A percentile compares a stretch with the other conserved stretches of the same genome.
Conservation (phyloP, 1,140 invertebrate genomes). For the Andrena cerasifolii region DNA sequence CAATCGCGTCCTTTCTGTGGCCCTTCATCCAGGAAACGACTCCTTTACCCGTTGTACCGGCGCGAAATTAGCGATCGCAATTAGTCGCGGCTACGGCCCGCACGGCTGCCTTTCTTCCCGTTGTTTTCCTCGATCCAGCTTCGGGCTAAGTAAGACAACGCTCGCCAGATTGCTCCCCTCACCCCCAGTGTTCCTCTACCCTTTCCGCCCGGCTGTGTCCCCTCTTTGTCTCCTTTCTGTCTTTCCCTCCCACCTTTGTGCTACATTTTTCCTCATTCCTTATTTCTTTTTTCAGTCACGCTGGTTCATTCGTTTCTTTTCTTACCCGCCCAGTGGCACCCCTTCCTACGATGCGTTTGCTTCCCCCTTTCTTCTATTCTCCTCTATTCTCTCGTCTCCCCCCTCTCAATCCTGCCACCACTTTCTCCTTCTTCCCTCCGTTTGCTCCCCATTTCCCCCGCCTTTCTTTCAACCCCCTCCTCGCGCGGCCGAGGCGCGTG, state of each 20-base stretch:
- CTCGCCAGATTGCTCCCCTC: constrained; percentile 42
- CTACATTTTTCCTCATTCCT: neutral
- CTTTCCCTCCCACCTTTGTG: neutral
- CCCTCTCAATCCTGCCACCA: no score
- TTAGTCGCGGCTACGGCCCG: constrained; percentile 34
- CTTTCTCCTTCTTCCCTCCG: neutral
- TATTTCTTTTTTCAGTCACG: neutral
- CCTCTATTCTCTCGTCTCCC: neutral
- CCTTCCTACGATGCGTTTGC: neutral
- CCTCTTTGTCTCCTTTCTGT: constrained; percentile 9
- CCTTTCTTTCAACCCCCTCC: neutral
- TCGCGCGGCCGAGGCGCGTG: constrained; percentile 24
- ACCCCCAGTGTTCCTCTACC: neutral
- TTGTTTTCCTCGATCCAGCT: constrained; percentile 35
- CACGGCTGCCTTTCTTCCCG: neutral
- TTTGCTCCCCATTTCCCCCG: no score
- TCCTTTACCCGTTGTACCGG: neutral
- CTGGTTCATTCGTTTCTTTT: neutral
- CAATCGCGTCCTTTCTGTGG: neutral
- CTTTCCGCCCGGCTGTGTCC: no score
- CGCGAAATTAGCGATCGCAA: constrained; percentile 57
- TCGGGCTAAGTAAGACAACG: constrained; percentile 42
- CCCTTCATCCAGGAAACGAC: neutral
- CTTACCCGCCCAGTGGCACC: neutral
- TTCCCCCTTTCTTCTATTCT: neutral